A percentile compares a stretch with the other conserved stretches of the same genome.
Conservation (phyloP, 2,797 vertebrate species). For the Odontamblyopus rebecca region DNA sequence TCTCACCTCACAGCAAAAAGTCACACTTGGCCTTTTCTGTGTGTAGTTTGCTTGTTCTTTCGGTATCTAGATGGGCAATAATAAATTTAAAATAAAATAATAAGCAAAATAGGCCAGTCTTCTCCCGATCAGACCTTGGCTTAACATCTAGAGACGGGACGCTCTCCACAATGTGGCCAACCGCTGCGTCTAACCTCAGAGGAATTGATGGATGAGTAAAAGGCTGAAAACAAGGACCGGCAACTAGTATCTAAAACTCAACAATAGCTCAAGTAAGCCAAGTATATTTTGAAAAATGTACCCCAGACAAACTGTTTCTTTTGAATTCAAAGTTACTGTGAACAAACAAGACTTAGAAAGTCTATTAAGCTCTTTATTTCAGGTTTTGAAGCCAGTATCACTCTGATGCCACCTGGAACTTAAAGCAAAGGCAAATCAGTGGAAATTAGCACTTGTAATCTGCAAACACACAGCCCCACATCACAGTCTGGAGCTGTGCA, state of each 20-base stretch:
- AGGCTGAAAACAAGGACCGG: too few relatives aligned
- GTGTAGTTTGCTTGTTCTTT: not conserved
- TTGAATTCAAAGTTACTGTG: not conserved
- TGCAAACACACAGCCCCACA: slow-evolving; percentile 5
- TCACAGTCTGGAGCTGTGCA: not conserved
- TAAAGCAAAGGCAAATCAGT: not conserved
- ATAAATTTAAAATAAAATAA: too few relatives aligned
- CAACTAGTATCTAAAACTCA: too few relatives aligned
- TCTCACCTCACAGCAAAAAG: too few relatives aligned
- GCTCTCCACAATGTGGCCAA: too few relatives aligned
- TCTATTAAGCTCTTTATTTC: not conserved
- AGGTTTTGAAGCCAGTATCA: slow-evolving; percentile 5
- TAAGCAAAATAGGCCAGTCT: too few relatives aligned
- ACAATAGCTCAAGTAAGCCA: too few relatives aligned
- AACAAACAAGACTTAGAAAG: not conserved
- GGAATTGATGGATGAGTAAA: too few relatives aligned
- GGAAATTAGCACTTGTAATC: not conserved
- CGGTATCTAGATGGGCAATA: not conserved
- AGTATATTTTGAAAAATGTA: too few relatives aligned
- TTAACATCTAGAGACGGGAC: too few relatives aligned
- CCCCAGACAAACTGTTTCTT: not conserved
- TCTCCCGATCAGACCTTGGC: too few relatives aligned
- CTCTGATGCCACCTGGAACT: not conserved
- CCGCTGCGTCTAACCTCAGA: too few relatives aligned
- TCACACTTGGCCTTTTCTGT: not conserved